Conservation (phyloP, 2,113 vertebrate genomes). For the Falcunculus frontatus region DNA sequence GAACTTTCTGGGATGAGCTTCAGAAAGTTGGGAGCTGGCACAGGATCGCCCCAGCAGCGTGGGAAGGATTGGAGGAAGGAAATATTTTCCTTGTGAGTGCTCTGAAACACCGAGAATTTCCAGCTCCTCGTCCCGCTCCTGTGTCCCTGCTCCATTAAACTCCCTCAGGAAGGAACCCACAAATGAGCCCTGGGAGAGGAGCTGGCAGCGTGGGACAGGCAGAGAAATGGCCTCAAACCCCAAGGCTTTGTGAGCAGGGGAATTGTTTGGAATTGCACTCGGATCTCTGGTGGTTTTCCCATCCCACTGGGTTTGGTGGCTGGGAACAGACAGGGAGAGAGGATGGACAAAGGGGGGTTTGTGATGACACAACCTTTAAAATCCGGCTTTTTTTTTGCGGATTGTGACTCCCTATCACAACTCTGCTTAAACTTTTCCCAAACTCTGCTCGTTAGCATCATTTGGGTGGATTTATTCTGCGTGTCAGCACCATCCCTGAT, state of each 20-base stretch:
- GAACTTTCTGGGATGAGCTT: background rate
- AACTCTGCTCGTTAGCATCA: constrained; percentile 60
- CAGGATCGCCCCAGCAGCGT: background rate
- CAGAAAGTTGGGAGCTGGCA: background rate
- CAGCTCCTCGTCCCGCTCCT: background rate
- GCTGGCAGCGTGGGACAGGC: background rate
- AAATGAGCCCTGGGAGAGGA: background rate
- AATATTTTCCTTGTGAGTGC: background rate
- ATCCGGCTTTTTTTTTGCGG: constrained; percentile 37
- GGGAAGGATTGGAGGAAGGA: background rate
- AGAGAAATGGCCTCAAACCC: background rate
- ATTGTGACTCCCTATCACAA: constrained; percentile 42
- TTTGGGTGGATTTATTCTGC: constrained; percentile 57
- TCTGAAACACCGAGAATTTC: background rate
- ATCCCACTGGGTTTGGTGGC: fast-evolving
- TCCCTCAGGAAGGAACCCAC: background rate
- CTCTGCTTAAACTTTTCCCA: constrained; percentile 54
- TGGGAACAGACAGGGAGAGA: background rate
- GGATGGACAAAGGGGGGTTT: background rate
- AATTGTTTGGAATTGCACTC: background rate
- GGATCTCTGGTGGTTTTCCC: background rate
- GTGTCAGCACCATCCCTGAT: constrained; percentile 54
- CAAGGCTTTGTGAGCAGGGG: background rate
- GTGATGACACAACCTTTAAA: background rate
- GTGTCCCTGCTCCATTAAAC: background rate